Evolutionary conservation across 2,113 vertebrate species (phyloP).

Genomic region (Neofelis nebulosa): DNA sequence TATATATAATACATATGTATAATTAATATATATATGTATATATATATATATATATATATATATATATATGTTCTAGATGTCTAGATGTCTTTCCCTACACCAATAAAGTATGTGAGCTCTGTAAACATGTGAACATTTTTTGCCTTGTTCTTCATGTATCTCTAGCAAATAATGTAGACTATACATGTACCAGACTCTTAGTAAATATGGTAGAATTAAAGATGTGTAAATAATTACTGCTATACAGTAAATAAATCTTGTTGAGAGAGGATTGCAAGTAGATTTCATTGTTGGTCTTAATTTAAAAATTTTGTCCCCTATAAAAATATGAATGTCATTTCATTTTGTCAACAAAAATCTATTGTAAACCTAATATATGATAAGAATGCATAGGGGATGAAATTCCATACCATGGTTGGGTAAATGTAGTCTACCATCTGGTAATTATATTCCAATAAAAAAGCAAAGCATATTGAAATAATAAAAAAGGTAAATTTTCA

Average conservation of each 20-base stretch:
- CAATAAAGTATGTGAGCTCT: neutral
- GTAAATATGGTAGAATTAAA: neutral
- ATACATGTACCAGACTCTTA: neutral
- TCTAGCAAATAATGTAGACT: neutral
- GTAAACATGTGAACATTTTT: neutral
- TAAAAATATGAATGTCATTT: neutral
- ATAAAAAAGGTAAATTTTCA: neutral
- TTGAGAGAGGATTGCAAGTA: neutral
- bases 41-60: neutral
- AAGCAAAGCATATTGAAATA: neutral
- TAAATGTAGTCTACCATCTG: neutral
- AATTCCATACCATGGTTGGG: neutral
- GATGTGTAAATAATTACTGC: neutral
- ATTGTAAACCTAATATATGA: neutral
- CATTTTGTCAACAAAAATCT: neutral
- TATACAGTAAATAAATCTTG: neutral
- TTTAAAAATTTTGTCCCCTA: neutral
- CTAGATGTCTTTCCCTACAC: neutral
- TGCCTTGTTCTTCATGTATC: neutral
- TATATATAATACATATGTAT: neutral
- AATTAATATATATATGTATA: neutral
- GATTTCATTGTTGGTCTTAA: neutral
- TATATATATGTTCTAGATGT: too few species aligned
- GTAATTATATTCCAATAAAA: neutral
- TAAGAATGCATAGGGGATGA: neutral